phyloP scores from a whole-genome alignment of 1,140 invertebrate genomes.

The Hyposmocoma kahamanoa region DNA sequence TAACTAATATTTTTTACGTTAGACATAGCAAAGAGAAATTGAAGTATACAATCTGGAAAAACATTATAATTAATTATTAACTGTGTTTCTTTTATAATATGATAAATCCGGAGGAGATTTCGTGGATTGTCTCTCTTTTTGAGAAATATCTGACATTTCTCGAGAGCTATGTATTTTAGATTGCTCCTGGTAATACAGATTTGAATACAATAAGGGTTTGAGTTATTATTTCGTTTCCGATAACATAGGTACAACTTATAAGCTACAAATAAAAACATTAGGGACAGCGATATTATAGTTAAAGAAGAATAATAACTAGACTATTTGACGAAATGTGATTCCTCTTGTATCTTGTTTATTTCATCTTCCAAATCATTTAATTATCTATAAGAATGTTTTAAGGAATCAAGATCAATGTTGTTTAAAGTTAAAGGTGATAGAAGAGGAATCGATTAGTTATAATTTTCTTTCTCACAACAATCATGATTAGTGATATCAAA shows the following conservation, averaged over 20 bases:
- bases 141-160: background rate
- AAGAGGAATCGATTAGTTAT: conserved; percentile 8
- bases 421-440: conserved; percentile 17
- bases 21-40: too few species aligned
- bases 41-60: too few species aligned
- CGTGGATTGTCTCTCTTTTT: background rate
- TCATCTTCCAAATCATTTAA: conserved; percentile 11
- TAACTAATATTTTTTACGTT: too few species aligned
- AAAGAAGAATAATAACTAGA: conserved; percentile 12
- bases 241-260: background rate
- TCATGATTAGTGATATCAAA: conserved; percentile 18
- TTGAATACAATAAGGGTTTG: background rate
- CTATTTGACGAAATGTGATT: conserved; percentile 17
- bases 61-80: background rate
- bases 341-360: conserved; percentile 7
- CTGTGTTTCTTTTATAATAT: background rate
- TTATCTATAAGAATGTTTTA: conserved; percentile 10
- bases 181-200: background rate
- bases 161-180: background rate
- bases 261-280: background rate
- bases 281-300: background rate
- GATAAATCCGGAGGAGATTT: background rate
- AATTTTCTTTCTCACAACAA: conserved; percentile 17
- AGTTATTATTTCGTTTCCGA: background rate
- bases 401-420: conserved; percentile 16